Evolutionary conservation across 1,140 invertebrate species (phyloP), one percentile per base, ranked within the genome.

Genomic region (Sycophaga agraensis): DNA sequence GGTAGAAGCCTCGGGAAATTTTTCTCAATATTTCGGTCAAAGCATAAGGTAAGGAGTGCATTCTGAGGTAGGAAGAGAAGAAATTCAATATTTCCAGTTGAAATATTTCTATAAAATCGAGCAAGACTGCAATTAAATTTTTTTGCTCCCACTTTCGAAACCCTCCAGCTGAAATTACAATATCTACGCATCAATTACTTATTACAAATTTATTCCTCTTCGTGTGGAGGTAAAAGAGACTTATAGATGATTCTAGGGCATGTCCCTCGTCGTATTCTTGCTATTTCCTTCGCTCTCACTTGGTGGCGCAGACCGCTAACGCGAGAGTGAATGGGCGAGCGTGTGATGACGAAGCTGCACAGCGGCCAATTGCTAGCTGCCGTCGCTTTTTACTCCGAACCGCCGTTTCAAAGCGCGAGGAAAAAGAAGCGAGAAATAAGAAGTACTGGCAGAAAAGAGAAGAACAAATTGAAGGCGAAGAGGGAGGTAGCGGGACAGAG

Each of bases 301-400:
- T 12, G 31, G 31, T 48, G 42, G 28, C 34, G 35, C n/a, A n/a
- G n/a, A 61, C 49, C 62, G 42, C 48, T 63, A 63, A 58, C 43
- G 62, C 51, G 61, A 68, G 59, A 64, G 68, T 71, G 70, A 71
- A 70, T 70, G 66, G 68, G 64, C 63, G 53, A 45, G 34, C 51
- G 34, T 34, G 39, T 53, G 59, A 71, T 71, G 70, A 71, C 70
- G 66, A 71, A 68, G 68, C 64, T 64, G 50, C 50, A 11, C 28
- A 11, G 28, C 28, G 28, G 28, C 28, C 11, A 6, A 4, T 31
- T 4, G 28, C 56, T 61, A 49, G 68, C 60, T 67, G 65, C 54
- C 61, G 58, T 66, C 57, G 4, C 49, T 34, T 55, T 55, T 60
- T 43, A 45, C 21, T 4, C n/a, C 21, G 7, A 1, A 48, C 28